A percentile compares a stretch with the other conserved stretches of the same genome.
phyloP scores from a whole-genome alignment of 2,888 invertebrate genomes.

The Epicampocera succincta region DNA sequence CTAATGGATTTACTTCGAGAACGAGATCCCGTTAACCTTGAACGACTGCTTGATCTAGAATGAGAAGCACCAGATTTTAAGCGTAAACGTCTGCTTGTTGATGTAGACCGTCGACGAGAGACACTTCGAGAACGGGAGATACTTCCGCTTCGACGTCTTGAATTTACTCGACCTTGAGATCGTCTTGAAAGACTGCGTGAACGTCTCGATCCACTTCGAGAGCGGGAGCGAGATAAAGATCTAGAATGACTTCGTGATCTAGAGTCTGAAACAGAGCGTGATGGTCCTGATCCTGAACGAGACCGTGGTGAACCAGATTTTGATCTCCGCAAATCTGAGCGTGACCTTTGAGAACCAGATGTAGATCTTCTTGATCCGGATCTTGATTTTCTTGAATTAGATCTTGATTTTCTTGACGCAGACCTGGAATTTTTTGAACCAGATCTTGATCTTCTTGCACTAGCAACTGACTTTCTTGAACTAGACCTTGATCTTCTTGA shows the following conservation, averaged over 20 bases:
- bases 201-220: slow-evolving; percentile 71
- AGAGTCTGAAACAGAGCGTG: slow-evolving; percentile 56
- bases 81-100: slow-evolving; percentile 40
- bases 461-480: slow-evolving; percentile 70
- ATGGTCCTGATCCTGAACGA: slow-evolving; percentile 65
- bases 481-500: slow-evolving; percentile 70
- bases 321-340: slow-evolving; percentile 68
- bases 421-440: slow-evolving; percentile 63
- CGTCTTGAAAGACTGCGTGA: slow-evolving; percentile 71
- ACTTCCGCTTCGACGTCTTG: slow-evolving; percentile 70
- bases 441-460: slow-evolving; percentile 69
- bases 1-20: slow-evolving; percentile 63
- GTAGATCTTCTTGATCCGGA: slow-evolving; percentile 57
- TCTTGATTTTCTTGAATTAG: slow-evolving; percentile 39
- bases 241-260: slow-evolving; percentile 64
- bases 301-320: slow-evolving; percentile 68
- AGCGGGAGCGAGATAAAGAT: slow-evolving; percentile 56
- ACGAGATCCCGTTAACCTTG: slow-evolving; percentile 71
- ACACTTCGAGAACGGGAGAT: slow-evolving; percentile 72
- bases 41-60: slow-evolving; percentile 71
- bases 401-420: slow-evolving; percentile 64
- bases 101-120: slow-evolving; percentile 69
- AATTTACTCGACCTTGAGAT: slow-evolving; percentile 68
- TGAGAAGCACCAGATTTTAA: slow-evolving; percentile 69
- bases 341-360: slow-evolving; percentile 41